Base-by-base conservation (phyloP, 2,888 invertebrate genomes). In the Ecliptopera silaceata region DNA sequence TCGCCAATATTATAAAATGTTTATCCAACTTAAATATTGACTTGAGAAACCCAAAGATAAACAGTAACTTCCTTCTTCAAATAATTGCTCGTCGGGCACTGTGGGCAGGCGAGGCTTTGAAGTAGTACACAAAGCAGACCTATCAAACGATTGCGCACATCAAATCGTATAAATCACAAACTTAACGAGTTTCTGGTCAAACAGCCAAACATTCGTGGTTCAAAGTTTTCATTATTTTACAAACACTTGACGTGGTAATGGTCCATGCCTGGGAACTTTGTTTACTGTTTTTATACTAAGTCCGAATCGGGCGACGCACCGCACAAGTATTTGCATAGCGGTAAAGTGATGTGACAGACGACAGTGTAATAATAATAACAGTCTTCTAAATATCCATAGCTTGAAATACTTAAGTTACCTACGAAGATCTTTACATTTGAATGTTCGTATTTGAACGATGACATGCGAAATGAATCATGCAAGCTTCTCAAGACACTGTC, bases 171-270 rank as follows among this genome's bases (percentile, higher is more conserved):
- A 86, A 84, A 86, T 86, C 83, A 82, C 77, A 75, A 74, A 77
- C 75, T 81, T 84, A 84, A 88, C 82, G 84, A 86, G 83, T 75
- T 82, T 79, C 77, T 73, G 73, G 80, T 57, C 84, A 87, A 88
- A 86, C 82, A 88, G 79, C 59, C 84, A 86, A 88, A 87, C 82
- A 87, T 85, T 82, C 80, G 83, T 78, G 77, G 75, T 74, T 74
- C 69, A 72, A 75, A 79, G 77, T 86, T 77, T 85, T 81, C 81
- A 80, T 81, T 87, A 86, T 87, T 87, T 84, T 80, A 82, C 87
- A 88, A 89, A 88, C 85, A 88, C 86, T 88, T 68, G 56, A 75
- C 66, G 74, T 70, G 84, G 84, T 89, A 90, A 89, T 89, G 88
- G 89, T 75, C 82, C 86, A 75, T 82, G 74, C 76, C 75, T 82